These are phyloP conservation scores for Ligdia adustata DNA, from an alignment of 2,888 invertebrate genomes.

Conservation along the genomic window DNA sequence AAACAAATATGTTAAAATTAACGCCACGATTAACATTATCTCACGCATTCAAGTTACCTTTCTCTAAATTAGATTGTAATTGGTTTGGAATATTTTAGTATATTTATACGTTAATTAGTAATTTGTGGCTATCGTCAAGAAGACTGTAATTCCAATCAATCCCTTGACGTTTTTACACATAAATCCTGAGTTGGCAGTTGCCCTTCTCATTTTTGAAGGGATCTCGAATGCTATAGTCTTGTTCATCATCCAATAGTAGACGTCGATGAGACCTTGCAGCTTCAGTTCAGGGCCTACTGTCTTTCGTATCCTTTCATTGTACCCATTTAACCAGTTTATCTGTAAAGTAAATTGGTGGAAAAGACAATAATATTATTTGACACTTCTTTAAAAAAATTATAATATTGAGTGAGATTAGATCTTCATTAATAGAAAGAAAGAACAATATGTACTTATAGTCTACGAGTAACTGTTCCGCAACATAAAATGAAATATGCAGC, in stretches of 20 bases:
- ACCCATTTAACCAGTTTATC: slow-evolving; percentile 91
- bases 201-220: slow-evolving; percentile 55
- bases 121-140: slow-evolving; percentile 5
- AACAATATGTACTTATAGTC: too few species aligned
- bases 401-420: too few species aligned
- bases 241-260: slow-evolving; percentile 93
- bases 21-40: too few species aligned
- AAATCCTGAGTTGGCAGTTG: slow-evolving; percentile 32
- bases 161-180: neutral
- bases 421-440: too few species aligned
- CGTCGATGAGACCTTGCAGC: slow-evolving; percentile 87
- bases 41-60: too few species aligned
- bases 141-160: slow-evolving; percentile 3
- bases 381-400: too few species aligned
- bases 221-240: slow-evolving; percentile 87
- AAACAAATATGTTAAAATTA: too few species aligned
- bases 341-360: slow-evolving; percentile 69
- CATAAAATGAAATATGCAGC: too few species aligned
- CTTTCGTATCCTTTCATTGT: slow-evolving; percentile 89
- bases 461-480: too few species aligned
- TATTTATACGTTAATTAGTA: slow-evolving; percentile 7
- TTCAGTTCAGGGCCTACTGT: slow-evolving; percentile 90
- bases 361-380: too few species aligned
- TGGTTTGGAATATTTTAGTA: too few species aligned
- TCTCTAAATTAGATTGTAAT: too few species aligned